These are phyloP conservation scores for Protobothrops flavoviridis DNA, from an alignment of 2,113 vertebrate genomes.

Conservation along the genomic window DNA sequence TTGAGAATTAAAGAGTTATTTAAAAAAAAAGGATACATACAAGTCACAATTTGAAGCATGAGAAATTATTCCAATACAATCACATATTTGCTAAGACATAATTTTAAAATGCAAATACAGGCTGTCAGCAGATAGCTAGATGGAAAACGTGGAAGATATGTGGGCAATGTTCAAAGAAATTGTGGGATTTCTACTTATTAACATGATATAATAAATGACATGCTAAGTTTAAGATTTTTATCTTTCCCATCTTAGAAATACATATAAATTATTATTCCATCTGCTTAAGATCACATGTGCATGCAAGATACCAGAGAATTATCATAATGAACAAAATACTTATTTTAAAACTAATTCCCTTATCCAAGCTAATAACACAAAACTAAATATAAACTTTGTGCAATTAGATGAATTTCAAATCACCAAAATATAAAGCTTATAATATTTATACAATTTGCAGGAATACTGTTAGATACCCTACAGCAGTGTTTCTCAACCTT, in stretches of 20 bases:
- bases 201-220: neutral
- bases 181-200: neutral
- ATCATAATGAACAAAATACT: neutral
- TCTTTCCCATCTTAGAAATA: neutral
- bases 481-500: too few relatives aligned
- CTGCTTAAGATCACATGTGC: neutral
- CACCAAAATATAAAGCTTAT: neutral
- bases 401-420: neutral
- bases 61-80: constrained; percentile 30
- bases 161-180: neutral
- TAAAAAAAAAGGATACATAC: too few relatives aligned
- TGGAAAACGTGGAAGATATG: neutral
- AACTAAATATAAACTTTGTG: neutral
- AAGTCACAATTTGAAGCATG: neutral
- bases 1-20: neutral
- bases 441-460: neutral
- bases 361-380: neutral
- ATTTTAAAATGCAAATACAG: neutral
- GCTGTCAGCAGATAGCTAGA: neutral
- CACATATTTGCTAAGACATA: neutral
- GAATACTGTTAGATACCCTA: neutral
- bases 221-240: neutral
- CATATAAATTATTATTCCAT: neutral
- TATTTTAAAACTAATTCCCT: neutral
- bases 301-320: neutral